Base-by-base conservation (phyloP, 1,140 invertebrate genomes). In the Aphis gossypii region DNA sequence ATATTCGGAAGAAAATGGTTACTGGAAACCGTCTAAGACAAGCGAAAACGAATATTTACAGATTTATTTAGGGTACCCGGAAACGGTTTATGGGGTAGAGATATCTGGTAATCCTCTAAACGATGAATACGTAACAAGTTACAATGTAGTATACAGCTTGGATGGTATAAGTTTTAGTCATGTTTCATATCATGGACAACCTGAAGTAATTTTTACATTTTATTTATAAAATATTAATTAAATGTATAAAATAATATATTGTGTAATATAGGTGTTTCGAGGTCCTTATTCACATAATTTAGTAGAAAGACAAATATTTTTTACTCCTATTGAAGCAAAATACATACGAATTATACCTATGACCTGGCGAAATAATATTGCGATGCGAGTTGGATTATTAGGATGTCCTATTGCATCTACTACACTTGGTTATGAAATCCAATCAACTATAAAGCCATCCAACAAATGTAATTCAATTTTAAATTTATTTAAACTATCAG, bases 41-140 rank as follows among this genome's bases (percentile, higher is more conserved):
- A 96, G 97, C 94, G 95, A 95, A 93, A 95, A 96, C 94, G 97
- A 97, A 95, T 97, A 96, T 95, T 95, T 98, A n/a, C 96, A 98
- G 95, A 95, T 98, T 14, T 96, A 97, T 94, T 95, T 98, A 14
- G 96, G 96, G 0, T 95, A 95, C 30, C 95, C 96, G 2, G 96
- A 97, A 94, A 96, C 97, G 0, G 95, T 98, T 6, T 98, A 98
- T 95, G 97, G 97, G 0, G 95, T 98, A 20, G 95, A 96, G 46
- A 94, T 98, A 93, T 96, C 96, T 94, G 98, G 98, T 41, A 97
- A 96, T 95, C 96, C 96, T 0, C 94, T 96, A 4, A 96, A 96
- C 88, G 96, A 97, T 94, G 96, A 97, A 94, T 97, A 96, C 95
- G 97, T 98, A 35, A 97, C 97, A 9, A 97, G 97, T 93, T 98